These are phyloP conservation scores for Netelia virgata DNA, from an alignment of 2,888 invertebrate species.

Conservation along the genomic window DNA sequence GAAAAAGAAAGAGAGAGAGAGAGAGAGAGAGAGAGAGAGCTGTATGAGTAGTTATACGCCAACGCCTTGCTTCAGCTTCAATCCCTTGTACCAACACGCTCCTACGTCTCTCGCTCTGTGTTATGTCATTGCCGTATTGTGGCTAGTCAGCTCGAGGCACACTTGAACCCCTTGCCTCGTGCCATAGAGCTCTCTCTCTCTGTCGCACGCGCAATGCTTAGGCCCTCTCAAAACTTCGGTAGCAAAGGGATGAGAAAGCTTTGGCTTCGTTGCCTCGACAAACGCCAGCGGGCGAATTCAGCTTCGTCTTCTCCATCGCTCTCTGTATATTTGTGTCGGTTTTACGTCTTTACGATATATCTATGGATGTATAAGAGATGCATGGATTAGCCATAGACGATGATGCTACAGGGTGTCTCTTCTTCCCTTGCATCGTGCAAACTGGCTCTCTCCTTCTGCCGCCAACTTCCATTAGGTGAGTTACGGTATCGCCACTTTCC, in stretches of 20 bases:
- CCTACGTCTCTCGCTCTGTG: conserved; percentile 16
- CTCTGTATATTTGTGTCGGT: background rate
- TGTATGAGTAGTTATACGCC: conserved; percentile 19
- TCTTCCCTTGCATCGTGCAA: conserved; percentile 23
- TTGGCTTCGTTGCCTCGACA: conserved; percentile 16
- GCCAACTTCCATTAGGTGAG: conserved; percentile 61
- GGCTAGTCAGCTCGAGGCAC: conserved; percentile 7
- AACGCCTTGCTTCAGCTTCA: conserved; percentile 24
- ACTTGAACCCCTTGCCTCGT: conserved; percentile 33
- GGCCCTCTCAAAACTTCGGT: conserved; percentile 10
- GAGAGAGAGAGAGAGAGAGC: background rate
- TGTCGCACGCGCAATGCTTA: conserved; percentile 4
- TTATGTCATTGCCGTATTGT: conserved; percentile 29
- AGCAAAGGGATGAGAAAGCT: background rate
- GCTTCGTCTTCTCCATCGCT: background rate
- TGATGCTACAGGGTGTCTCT: conserved; percentile 30
- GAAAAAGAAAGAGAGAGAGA: no score
- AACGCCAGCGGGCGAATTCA: conserved; percentile 9
- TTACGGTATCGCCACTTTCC: conserved; percentile 53
- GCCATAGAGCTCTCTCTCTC: background rate
- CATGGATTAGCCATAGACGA: conserved; percentile 20
- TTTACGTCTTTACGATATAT: background rate
- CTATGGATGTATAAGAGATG: background rate
- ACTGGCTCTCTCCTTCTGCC: conserved; percentile 39
- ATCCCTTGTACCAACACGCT: conserved; percentile 16